A percentile compares a stretch with the other conserved stretches of the same genome.
Evolutionary conservation across 2,797 vertebrate genomes (phyloP).

Genomic region (Betta splendens): DNA sequence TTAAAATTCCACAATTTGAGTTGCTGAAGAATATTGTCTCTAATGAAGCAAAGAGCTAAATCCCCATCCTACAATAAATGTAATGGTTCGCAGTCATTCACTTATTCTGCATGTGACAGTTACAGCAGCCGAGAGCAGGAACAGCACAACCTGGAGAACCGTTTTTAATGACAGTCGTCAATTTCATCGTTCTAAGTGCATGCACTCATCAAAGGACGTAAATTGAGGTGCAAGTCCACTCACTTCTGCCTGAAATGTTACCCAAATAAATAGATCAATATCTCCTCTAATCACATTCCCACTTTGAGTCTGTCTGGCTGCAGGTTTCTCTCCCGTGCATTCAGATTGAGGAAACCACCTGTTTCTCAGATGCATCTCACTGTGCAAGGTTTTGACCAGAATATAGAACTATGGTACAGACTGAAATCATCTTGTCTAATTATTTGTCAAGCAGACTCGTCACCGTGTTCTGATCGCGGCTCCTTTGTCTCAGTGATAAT

Average conservation of each 20-base stretch:
- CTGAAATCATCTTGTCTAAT: conserved; percentile 15
- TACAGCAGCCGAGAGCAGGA: conserved; percentile 21
- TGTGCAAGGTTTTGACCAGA: neutral
- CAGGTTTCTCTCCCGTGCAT: conserved; percentile 35
- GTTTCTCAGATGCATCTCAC: neutral
- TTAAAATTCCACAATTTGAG: too few species aligned
- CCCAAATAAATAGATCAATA: conserved; percentile 67
- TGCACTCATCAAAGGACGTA: conserved; percentile 37
- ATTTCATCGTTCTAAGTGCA: conserved; percentile 42
- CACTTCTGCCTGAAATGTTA: conserved; percentile 44
- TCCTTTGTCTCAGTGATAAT: conserved; percentile 52
- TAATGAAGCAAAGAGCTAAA: conserved; percentile 30
- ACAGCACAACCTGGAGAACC: conserved; percentile 25
- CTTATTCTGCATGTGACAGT: conserved; percentile 26
- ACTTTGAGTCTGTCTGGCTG: conserved; percentile 46
- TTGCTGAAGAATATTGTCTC: conserved; percentile 13
- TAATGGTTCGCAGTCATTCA: conserved; percentile 28
- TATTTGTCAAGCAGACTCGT: conserved; percentile 43
- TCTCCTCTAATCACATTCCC: conserved; percentile 54
- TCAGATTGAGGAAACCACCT: conserved; percentile 24
- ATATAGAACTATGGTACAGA: conserved; percentile 1
- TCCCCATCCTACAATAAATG: conserved; percentile 7
- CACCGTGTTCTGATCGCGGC: conserved; percentile 16
- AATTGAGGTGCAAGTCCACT: conserved; percentile 55
- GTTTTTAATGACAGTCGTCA: conserved; percentile 40